Evolutionary conservation across 2,797 vertebrate genomes (phyloP), one percentile per base, ranked within the genome.

Genomic region (Phalanger gymnotis): DNA sequence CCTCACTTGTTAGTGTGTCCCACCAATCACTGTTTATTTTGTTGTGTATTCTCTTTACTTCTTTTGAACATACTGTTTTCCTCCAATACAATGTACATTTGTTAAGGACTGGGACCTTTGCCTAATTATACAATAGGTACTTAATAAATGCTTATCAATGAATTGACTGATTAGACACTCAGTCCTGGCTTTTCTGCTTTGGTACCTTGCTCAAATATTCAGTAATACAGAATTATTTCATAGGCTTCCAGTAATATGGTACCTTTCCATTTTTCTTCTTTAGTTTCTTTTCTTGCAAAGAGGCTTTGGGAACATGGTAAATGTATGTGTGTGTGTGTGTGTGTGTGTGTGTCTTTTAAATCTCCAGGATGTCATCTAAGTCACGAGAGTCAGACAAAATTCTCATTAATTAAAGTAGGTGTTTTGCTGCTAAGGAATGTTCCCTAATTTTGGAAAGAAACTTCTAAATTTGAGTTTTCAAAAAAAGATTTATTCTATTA

Each of bases 401-500:
- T 93, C 94, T 96, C 91, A 94, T 94, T 95, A 90, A 95, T 95
- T 97, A 97, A 96, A 97, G 56, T 96, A 98, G 94, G 96, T 96
- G 95, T 97, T 96, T 96, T 94, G 40, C 92, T 96, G 53, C 54
- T 91, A 94, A 97, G 94, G 93, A 96, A 90, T 54, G 34, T 91
- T 4, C 58, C 7, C 90, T 55, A 0, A 31, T 52, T 94, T 94
- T 97, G 0, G 91, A 91, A 95, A 56, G 96, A 97, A 96, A 97
- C 93, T 92, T 28, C 87, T 95, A 97, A 94, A 66, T 53, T 95
- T 94, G 53, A 94, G 55, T 53, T 95, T 95, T 40, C 54, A 92
- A 97, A 94, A 54, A 94, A 61, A 47, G 92, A 95, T 53, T 93
- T 95, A 93, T 94, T 93, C 94, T 25, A 10, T 98, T 97, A 96